phyloP scores from a whole-genome alignment of 2,113 vertebrate genomes.

The Pavo muticus region DNA sequence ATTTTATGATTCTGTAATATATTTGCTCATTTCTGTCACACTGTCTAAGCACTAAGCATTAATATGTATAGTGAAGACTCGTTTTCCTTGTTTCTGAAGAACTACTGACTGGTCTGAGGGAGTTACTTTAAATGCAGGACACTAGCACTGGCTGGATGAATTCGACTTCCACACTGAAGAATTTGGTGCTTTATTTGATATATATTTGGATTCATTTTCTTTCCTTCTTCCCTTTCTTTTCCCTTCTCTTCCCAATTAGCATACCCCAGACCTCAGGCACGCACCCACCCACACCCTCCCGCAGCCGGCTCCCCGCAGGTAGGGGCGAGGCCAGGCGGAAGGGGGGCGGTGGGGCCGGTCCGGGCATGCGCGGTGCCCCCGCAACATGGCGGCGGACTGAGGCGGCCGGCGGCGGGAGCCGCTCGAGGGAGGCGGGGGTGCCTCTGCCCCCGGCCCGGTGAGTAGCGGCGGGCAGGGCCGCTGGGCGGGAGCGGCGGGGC shows the following conservation, averaged over 20 bases:
- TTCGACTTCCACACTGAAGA: not conserved
- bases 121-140: not conserved
- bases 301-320: too few relatives aligned
- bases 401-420: not conserved
- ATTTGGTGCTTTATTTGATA: fast-evolving
- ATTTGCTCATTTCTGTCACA: not conserved
- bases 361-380: slow-evolving; percentile 76
- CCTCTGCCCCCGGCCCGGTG: not conserved
- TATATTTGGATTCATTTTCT: not conserved
- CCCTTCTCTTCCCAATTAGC: too few relatives aligned
- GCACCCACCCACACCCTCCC: too few relatives aligned
- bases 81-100: not conserved
- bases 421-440: not conserved
- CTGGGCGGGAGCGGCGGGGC: too few relatives aligned
- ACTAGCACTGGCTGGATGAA: not conserved
- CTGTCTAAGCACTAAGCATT: not conserved
- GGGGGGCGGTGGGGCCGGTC: not conserved
- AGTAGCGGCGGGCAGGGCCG: not conserved
- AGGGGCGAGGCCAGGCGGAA: not conserved
- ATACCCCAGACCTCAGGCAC: too few relatives aligned
- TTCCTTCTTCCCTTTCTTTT: not conserved
- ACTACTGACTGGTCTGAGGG: not conserved
- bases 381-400: slow-evolving; percentile 77
- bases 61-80: not conserved
- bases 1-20: not conserved